These are phyloP conservation scores for Antheraea assamensis DNA, from an alignment of 2,888 invertebrate genomes.

Conservation along the genomic window DNA sequence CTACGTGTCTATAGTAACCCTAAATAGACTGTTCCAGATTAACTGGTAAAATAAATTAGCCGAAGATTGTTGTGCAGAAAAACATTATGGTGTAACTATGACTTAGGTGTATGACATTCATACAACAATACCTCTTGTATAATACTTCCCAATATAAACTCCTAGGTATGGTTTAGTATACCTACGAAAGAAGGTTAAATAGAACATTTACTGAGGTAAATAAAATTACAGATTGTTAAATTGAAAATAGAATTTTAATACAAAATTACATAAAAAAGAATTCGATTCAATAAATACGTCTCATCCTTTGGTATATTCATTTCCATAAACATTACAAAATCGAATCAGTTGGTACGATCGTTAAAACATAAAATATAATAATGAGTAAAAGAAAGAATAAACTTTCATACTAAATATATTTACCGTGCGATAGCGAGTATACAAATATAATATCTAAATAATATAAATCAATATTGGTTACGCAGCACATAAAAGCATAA, in stretches of 20 bases:
- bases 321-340: conserved; percentile 43
- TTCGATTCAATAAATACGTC: conserved; percentile 69
- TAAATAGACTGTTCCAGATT: too few species aligned
- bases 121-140: too few species aligned
- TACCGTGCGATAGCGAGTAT: conserved; percentile 56
- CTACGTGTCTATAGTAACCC: too few species aligned
- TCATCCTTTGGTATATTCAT: conserved; percentile 64
- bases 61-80: too few species aligned
- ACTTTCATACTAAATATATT: conserved; percentile 59
- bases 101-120: too few species aligned
- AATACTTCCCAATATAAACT: too few species aligned
- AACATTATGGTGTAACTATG: too few species aligned
- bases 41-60: too few species aligned
- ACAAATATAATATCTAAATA: conserved; percentile 54
- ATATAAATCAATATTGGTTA: conserved; percentile 51
- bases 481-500: conserved; percentile 73
- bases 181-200: neutral
- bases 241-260: conserved; percentile 77
- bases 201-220: neutral
- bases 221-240: conserved; percentile 32
- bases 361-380: conserved; percentile 49
- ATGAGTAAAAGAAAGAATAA: conserved; percentile 57
- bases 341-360: conserved; percentile 44
- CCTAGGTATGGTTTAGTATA: too few species aligned
- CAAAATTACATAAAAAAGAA: conserved; percentile 66